Percentiles rank a stretch among this genome's conserved stretches.
phyloP scores from a whole-genome alignment of 1,140 invertebrate species.

The Neelides sp. region DNA sequence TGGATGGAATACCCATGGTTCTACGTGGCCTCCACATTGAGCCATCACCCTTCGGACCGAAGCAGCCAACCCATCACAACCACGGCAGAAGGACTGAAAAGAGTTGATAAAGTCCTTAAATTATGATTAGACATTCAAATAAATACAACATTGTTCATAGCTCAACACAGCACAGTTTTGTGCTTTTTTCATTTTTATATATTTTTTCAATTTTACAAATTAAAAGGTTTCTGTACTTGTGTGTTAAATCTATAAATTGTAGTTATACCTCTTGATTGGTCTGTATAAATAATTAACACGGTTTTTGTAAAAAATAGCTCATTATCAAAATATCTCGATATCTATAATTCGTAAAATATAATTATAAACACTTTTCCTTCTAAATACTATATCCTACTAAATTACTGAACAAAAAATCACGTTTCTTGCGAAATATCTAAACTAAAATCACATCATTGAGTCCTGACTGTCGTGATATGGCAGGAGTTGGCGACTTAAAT shows the following conservation, averaged over 20 bases:
- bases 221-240: too few species aligned
- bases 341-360: too few species aligned
- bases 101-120: slow-evolving; percentile 13
- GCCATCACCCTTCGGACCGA: slow-evolving; percentile 13
- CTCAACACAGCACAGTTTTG: neutral
- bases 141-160: slow-evolving; percentile 9
- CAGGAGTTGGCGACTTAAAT: neutral
- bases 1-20: neutral
- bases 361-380: neutral
- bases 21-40: slow-evolving; percentile 4
- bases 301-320: too few species aligned
- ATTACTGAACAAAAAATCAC: slow-evolving; percentile 1
- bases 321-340: too few species aligned
- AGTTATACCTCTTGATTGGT: too few species aligned
- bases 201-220: slow-evolving; percentile 4
- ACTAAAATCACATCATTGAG: neutral
- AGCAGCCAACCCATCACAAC: slow-evolving; percentile 21
- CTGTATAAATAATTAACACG: too few species aligned
- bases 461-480: neutral
- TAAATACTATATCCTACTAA: neutral
- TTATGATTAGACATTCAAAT: slow-evolving; percentile 10
- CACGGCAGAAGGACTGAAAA: slow-evolving; percentile 19
- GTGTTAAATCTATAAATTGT: too few species aligned
- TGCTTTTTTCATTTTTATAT: slow-evolving; percentile 12
- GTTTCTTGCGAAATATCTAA: neutral